phyloP scores from a whole-genome alignment of 2,888 invertebrate species.

The Acleris cristana region DNA sequence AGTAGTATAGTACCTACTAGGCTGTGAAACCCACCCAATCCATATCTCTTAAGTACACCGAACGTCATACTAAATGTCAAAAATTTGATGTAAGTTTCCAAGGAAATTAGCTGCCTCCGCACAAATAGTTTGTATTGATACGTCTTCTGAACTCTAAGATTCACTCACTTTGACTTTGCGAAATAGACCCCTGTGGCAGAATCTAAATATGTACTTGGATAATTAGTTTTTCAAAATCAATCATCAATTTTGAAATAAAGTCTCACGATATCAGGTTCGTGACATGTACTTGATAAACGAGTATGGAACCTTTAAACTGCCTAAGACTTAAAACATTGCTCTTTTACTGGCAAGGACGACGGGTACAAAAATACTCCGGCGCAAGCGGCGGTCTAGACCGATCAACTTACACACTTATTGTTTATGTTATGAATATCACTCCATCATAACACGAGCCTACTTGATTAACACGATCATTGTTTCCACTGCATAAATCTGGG shows the following conservation, averaged over 20 bases:
- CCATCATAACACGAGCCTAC: constrained; percentile 40
- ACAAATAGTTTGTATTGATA: too few relatives aligned
- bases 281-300: background rate
- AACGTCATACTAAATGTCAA: too few relatives aligned
- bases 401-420: constrained; percentile 46
- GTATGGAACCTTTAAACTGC: background rate
- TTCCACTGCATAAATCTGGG: constrained; percentile 35
- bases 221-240: too few relatives aligned
- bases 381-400: constrained; percentile 17
- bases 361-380: constrained; percentile 19
- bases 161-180: too few relatives aligned
- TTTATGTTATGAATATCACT: constrained; percentile 55
- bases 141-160: too few relatives aligned
- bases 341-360: constrained; percentile 29
- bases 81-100: too few relatives aligned
- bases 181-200: too few relatives aligned
- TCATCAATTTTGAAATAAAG: background rate
- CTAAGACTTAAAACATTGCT: constrained; percentile 10
- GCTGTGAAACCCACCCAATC: too few relatives aligned
- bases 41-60: too few relatives aligned
- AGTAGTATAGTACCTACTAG: too few relatives aligned
- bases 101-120: too few relatives aligned
- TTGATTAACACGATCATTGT: constrained; percentile 56
- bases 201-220: too few relatives aligned
- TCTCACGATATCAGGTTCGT: background rate